Evolutionary conservation across 2,797 vertebrate genomes (phyloP).

Genomic region (Onychomys torridus): DNA sequence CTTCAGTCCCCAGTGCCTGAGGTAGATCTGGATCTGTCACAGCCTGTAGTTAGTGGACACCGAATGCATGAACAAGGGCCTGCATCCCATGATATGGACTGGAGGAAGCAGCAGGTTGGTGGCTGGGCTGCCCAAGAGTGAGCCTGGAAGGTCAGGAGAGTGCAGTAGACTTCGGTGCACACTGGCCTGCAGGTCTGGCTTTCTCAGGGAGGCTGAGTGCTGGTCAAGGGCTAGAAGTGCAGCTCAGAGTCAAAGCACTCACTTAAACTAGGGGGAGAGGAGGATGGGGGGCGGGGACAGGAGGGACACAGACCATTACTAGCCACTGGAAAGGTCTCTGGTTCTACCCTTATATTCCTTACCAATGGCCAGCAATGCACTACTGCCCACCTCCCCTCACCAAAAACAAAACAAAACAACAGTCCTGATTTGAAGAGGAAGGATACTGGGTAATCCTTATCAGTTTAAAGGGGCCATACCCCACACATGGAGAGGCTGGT

Average conservation of each 20-base stretch:
- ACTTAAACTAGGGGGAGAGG: background rate
- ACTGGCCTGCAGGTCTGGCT: background rate
- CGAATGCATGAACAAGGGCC: background rate
- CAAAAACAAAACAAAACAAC: too few relatives aligned
- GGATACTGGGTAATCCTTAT: background rate
- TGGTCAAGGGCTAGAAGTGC: background rate
- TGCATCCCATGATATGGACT: background rate
- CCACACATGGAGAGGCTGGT: background rate
- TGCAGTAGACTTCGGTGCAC: background rate
- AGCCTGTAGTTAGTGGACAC: background rate
- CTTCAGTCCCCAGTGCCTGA: background rate
- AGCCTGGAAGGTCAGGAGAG: background rate
- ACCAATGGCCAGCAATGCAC: background rate
- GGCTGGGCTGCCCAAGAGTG: background rate
- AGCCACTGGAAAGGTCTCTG: background rate
- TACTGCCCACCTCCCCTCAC: background rate
- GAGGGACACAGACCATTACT: background rate
- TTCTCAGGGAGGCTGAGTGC: background rate
- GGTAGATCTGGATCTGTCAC: background rate
- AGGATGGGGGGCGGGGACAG: background rate
- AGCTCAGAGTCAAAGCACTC: background rate
- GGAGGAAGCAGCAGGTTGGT: background rate
- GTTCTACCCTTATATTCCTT: background rate
- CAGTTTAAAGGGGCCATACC: background rate
- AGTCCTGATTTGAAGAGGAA: background rate